A percentile compares a stretch with the other conserved stretches of the same genome.
Conservation (phyloP, 2,797 vertebrate species). For the Pitangus sulphuratus region DNA sequence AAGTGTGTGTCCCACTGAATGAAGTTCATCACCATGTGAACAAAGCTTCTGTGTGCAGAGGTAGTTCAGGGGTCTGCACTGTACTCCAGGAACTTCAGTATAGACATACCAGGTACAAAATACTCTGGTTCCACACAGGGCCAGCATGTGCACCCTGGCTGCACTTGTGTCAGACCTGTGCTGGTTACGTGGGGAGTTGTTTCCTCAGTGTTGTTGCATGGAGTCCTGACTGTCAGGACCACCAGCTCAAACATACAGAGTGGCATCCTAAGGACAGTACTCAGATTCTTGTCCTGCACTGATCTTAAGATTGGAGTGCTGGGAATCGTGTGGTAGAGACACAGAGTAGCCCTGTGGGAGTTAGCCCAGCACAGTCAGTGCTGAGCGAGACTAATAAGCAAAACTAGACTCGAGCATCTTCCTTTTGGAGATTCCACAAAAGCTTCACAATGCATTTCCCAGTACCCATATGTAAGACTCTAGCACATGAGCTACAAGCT, state of each 20-base stretch:
- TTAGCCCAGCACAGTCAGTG: not conserved
- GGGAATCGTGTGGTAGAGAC: not conserved
- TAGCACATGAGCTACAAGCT: not conserved
- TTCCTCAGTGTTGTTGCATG: not conserved
- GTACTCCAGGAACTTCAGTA: not conserved
- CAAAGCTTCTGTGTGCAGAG: not conserved
- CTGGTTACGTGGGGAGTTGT: not conserved
- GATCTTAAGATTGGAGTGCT: not conserved
- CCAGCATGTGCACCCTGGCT: fast-evolving
- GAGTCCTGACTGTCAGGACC: not conserved
- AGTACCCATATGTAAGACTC: not conserved
- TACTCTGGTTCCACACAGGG: not conserved
- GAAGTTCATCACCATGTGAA: not conserved
- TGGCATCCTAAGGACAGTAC: not conserved
- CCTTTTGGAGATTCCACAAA: not conserved
- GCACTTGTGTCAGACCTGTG: not conserved
- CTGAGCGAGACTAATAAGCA: not conserved
- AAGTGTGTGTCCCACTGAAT: not conserved
- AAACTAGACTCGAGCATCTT: not conserved
- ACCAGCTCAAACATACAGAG: fast-evolving
- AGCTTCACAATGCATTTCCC: slow-evolving; percentile 1
- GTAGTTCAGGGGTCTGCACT: not conserved
- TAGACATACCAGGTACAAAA: not conserved
- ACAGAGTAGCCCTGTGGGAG: not conserved
- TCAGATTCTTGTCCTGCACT: not conserved